Conservation (phyloP, 1,140 invertebrate genomes). For the Orussus abietinus region DNA sequence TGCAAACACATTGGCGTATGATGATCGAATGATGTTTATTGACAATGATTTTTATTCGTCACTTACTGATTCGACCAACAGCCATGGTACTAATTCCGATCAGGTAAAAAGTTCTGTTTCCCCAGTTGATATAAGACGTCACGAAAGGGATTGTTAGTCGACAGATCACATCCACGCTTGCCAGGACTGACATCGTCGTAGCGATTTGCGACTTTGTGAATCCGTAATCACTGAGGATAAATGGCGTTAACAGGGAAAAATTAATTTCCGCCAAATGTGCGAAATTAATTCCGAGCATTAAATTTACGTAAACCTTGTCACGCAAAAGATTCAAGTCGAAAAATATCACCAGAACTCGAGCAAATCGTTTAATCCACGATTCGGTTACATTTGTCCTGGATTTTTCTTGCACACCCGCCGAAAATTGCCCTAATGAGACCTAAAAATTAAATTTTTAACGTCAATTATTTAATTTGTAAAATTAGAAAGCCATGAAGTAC, state of each 20-base stretch:
- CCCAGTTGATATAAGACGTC: constrained; percentile 45
- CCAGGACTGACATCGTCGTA: constrained; percentile 60
- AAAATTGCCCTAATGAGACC: no score
- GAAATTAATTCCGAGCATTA: constrained; percentile 64
- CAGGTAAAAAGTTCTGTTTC: constrained; percentile 39
- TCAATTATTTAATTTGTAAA: no score
- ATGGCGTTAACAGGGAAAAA: constrained; percentile 66
- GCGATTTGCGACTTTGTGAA: constrained; percentile 58
- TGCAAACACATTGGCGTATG: constrained; percentile 13
- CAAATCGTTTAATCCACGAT: constrained; percentile 1
- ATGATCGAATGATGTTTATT: constrained; percentile 16
- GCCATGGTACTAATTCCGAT: constrained; percentile 38
- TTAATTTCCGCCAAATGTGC: constrained; percentile 67
- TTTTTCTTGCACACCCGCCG: no score
- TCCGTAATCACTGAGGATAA: constrained; percentile 62
- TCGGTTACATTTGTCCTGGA: constrained; percentile 6
- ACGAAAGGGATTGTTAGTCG: constrained; percentile 62
- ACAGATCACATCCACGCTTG: constrained; percentile 57
- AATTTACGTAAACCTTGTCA: constrained; percentile 64
- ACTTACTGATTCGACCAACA: constrained; percentile 37
- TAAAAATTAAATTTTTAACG: no score
- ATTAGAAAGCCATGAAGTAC: no score
- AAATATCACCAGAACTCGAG: constrained; percentile 55
- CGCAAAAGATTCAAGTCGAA: constrained; percentile 65
- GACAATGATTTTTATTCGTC: constrained; percentile 7